Evolutionary conservation across 2,888 invertebrate species (phyloP), one percentile per base, ranked within the genome.

Genomic region (Cylloceria caligata): DNA sequence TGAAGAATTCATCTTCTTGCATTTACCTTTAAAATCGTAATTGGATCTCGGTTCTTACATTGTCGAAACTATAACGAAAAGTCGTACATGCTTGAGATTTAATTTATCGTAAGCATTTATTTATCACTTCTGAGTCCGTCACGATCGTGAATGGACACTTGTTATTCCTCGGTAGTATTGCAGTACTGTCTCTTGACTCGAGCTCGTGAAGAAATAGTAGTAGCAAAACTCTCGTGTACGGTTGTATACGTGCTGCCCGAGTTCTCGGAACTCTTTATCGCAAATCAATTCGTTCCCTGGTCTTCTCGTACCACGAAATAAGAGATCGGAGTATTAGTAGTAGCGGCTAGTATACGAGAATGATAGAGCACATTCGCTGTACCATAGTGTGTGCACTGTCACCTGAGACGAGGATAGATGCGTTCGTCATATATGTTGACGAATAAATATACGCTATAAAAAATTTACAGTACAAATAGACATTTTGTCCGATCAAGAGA

Each of bases 271-370:
- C 68, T 65, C 55, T 77, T 45, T 62, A 69, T 76, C 60, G 72
- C 81, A 73, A 77, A 81, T 81, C 77, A 81, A 81, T 81, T 81
- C 68, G 81, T 77, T 73, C 68, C 45, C 64, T 74, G 19, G 64
- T 24, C 64, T 72, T 62, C 60, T 77, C 36, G 62, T 68, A 52
- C 68, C 68, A 55, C 77, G 81, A 81, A 81, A 81, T 77, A 73
- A 77, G 77, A 77, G 76, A 81, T 77, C 72, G 21, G 64, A 71
- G 67, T 21, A 62, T 11, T 30, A 47, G 6, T 24, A 27, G 36
- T 16, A 34, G 42, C 45, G 39, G 47, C 27, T 72, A 21, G 60
- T 71, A 68, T 68, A 76, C 49, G 71, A 45, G 39, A 71, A 80
- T 55, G 60, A 76, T 72, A 11, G 49, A 67, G 67, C 67, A 62